Evolutionary conservation across 2,113 vertebrate genomes (phyloP).

Genomic region (Narcine bancroftii): DNA sequence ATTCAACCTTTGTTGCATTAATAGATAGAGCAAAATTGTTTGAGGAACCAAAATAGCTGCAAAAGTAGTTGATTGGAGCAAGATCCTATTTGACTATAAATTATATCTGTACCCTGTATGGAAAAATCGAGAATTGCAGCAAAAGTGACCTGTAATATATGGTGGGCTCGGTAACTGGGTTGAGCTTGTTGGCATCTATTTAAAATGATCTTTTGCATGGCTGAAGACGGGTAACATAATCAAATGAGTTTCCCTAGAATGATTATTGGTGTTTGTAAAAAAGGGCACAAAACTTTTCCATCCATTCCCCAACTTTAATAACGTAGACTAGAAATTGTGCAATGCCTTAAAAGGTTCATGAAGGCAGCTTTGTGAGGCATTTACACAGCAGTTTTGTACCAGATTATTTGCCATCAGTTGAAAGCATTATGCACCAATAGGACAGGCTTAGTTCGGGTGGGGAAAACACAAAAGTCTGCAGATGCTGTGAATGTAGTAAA

Average conservation of each 20-base stretch:
- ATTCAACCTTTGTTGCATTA: not conserved
- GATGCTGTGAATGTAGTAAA: too few species aligned
- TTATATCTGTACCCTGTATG: not conserved
- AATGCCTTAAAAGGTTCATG: too few species aligned
- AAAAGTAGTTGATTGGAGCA: not conserved
- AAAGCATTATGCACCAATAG: too few species aligned
- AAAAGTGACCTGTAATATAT: not conserved
- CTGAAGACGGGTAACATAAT: not conserved
- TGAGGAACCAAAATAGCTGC: not conserved
- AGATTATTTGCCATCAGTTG: too few species aligned
- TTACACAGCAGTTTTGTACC: too few species aligned
- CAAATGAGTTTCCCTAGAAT: not conserved
- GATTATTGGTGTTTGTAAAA: not conserved
- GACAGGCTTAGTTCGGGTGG: too few species aligned
- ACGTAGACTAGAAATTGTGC: too few species aligned
- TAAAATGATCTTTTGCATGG: not conserved
- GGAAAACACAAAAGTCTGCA: too few species aligned
- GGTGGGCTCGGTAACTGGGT: not conserved
- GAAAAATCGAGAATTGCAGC: not conserved
- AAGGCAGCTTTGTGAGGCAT: too few species aligned
- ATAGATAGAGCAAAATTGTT: not conserved
- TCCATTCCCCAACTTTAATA: too few species aligned
- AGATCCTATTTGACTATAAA: not conserved
- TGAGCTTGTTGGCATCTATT: not conserved
- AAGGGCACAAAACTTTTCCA: too few species aligned